Evolutionary conservation across 2,113 vertebrate genomes (phyloP).

Genomic region (Heterocephalus glaber): DNA sequence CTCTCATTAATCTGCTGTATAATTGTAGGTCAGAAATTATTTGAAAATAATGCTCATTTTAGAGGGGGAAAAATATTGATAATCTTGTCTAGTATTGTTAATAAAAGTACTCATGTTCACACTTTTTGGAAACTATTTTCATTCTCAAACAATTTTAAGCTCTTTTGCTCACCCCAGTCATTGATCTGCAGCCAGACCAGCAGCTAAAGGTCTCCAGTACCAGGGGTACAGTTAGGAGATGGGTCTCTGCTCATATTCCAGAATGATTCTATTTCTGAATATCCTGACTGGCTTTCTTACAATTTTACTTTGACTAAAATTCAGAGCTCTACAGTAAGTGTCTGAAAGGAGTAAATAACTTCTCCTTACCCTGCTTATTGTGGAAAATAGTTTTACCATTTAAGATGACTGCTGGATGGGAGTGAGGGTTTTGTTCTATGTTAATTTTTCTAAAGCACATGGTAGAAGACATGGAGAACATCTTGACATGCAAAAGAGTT

Average conservation of each 20-base stretch:
- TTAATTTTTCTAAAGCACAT: neutral
- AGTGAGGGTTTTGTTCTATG: neutral
- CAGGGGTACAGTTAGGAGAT: neutral
- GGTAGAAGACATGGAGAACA: neutral
- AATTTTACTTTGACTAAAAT: conserved; percentile 36
- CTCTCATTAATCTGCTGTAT: neutral
- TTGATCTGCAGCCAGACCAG: neutral
- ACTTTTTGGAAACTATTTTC: conserved; percentile 24
- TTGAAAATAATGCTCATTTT: conserved; percentile 7
- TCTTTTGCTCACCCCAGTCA: neutral
- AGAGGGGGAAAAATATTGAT: conserved; percentile 21
- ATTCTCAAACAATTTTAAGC: neutral
- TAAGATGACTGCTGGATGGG: neutral
- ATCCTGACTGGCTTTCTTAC: neutral
- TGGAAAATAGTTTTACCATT: neutral
- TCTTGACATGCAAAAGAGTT: conserved; percentile 8
- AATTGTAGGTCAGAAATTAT: conserved; percentile 44
- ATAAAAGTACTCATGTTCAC: neutral
- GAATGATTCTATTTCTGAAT: neutral
- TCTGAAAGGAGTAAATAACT: conserved; percentile 45
- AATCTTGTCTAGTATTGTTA: neutral
- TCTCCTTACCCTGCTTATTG: too few relatives aligned
- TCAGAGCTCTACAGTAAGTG: conserved; percentile 10
- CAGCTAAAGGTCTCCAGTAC: neutral
- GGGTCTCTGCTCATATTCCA: neutral